phyloP scores from a whole-genome alignment of 2,888 invertebrate species.

The Drosophila demipolita region DNA sequence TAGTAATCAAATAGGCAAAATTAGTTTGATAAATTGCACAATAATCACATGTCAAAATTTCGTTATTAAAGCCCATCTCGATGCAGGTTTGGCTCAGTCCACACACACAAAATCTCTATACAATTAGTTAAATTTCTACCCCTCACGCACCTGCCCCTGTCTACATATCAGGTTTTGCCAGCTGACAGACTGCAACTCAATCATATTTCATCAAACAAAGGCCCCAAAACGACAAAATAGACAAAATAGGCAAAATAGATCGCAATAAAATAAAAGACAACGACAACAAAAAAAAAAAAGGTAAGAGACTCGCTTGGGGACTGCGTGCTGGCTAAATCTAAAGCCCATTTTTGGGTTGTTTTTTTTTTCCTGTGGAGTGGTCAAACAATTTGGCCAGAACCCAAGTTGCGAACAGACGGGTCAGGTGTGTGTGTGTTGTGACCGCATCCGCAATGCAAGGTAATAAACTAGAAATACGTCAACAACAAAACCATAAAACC shows the following conservation, averaged over 20 bases:
- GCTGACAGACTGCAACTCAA: conserved; percentile 51
- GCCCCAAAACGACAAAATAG: conserved; percentile 47
- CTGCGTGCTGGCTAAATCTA: conserved; percentile 35
- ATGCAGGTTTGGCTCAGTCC: background rate
- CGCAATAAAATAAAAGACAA: conserved; percentile 53
- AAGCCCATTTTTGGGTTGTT: conserved; percentile 16
- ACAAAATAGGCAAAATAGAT: conserved; percentile 52
- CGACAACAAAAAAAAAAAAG: conserved; percentile 21
- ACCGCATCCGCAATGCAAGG: conserved; percentile 76
- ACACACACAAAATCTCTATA: background rate
- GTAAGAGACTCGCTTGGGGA: conserved; percentile 13
- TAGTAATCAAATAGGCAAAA: background rate
- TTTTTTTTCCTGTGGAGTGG: conserved; percentile 29
- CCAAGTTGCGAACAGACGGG: conserved; percentile 31
- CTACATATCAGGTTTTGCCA: conserved; percentile 7
- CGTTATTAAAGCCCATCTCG: no score
- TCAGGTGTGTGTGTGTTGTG: conserved; percentile 11
- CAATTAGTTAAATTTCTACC: background rate
- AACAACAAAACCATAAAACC: conserved; percentile 71
- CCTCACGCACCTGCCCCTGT: background rate
- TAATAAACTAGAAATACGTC: conserved; percentile 78
- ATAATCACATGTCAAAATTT: background rate
- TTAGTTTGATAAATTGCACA: background rate
- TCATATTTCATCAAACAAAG: conserved; percentile 74
- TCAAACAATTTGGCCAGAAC: conserved; percentile 63